A percentile compares a stretch with the other conserved stretches of the same genome.
phyloP scores from a whole-genome alignment of 2,888 invertebrate genomes.

The Cacoxenus indagator region DNA sequence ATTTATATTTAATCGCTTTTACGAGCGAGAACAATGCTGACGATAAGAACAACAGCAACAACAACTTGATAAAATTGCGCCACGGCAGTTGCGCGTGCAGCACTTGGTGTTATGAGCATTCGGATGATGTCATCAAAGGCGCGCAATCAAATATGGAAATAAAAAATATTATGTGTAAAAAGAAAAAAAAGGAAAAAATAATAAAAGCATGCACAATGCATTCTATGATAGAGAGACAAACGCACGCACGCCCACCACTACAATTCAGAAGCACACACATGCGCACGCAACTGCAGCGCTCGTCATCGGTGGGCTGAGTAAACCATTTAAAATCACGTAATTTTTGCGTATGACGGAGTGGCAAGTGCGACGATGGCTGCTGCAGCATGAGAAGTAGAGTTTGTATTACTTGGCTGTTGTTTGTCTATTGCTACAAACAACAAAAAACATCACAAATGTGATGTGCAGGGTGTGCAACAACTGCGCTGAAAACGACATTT shows the following conservation, averaged over 20 bases:
- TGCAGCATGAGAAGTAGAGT: not conserved
- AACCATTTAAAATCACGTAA: slow-evolving; percentile 37
- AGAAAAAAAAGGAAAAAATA: slow-evolving; percentile 18
- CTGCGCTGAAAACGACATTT: slow-evolving; percentile 47
- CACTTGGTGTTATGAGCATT: slow-evolving; percentile 19
- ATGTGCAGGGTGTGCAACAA: slow-evolving; percentile 38
- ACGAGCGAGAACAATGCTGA: too few species aligned
- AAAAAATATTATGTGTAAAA: slow-evolving; percentile 41
- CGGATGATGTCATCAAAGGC: slow-evolving; percentile 54
- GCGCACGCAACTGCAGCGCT: not conserved
- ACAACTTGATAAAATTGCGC: too few species aligned
- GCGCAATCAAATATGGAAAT: slow-evolving; percentile 62
- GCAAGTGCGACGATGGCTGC: not conserved
- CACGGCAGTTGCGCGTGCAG: slow-evolving; percentile 10
- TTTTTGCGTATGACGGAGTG: not conserved
- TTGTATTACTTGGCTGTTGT: not conserved
- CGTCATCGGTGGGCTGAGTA: slow-evolving; percentile 21
- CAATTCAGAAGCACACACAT: slow-evolving; percentile 11
- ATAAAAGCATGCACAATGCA: slow-evolving; percentile 1
- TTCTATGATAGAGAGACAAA: slow-evolving; percentile 12
- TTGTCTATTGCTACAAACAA: not conserved
- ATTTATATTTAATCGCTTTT: slow-evolving; percentile 63
- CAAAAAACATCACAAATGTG: slow-evolving; percentile 6
- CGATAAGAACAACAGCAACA: too few species aligned
- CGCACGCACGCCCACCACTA: slow-evolving; percentile 18